Percentiles rank a stretch among this genome's conserved stretches.
phyloP scores from a whole-genome alignment of 2,113 vertebrate species.

The Bubo scandiacus region DNA sequence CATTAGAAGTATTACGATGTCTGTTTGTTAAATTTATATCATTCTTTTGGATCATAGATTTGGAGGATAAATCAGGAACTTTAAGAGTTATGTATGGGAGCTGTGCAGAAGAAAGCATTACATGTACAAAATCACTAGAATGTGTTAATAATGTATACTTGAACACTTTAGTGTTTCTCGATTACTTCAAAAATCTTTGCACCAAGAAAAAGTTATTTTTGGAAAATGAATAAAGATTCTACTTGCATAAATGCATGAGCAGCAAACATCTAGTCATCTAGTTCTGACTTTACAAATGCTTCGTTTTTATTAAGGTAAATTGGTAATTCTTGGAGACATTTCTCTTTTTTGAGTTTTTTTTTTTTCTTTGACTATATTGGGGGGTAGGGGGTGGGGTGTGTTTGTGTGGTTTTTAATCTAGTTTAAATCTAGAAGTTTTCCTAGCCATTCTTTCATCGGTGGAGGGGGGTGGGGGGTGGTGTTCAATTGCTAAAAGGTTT shows the following conservation, averaged over 20 bases:
- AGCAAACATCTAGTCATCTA: not conserved
- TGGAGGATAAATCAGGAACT: not conserved
- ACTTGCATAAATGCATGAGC: not conserved
- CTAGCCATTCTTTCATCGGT: not conserved
- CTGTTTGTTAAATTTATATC: not conserved
- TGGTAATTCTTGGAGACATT: not conserved
- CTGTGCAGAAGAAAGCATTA: not conserved
- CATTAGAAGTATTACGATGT: fast-evolving
- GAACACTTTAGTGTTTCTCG: not conserved
- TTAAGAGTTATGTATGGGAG: not conserved
- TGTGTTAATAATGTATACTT: not conserved
- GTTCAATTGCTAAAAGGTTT: not conserved
- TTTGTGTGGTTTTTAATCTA: not conserved
- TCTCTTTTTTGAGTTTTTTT: not conserved
- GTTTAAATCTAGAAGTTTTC: not conserved
- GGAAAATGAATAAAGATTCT: not conserved
- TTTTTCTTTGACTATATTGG: not conserved
- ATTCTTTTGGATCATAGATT: not conserved
- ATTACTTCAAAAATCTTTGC: not conserved
- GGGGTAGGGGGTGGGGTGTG: too few relatives aligned
- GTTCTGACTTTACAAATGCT: not conserved
- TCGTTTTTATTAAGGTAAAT: not conserved
- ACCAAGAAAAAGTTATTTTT: not conserved
- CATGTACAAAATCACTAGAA: not conserved
- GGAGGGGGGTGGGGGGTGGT: not conserved